phyloP scores from a whole-genome alignment of 2,113 vertebrate species.

The Elgaria multicarinata region DNA sequence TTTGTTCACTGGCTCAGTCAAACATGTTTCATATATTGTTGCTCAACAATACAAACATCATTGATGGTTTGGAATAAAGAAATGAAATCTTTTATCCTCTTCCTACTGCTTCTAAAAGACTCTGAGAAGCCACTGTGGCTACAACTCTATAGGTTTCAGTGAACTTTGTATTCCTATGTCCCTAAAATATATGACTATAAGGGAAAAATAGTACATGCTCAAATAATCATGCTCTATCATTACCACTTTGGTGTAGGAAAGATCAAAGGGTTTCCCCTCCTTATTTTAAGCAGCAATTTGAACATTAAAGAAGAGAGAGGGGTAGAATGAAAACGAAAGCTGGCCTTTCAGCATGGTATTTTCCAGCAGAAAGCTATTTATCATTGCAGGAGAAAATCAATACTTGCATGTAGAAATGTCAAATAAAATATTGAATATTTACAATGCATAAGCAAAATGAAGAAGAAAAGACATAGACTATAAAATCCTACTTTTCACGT shows the following conservation, averaged over 20 bases:
- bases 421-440: conserved; percentile 42
- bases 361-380: conserved; percentile 22
- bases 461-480: conserved; percentile 9
- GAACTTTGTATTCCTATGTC: conserved; percentile 3
- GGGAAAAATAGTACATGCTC: background rate
- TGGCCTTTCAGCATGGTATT: background rate
- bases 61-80: background rate
- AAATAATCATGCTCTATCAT: background rate
- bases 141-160: background rate
- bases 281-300: background rate
- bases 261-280: background rate
- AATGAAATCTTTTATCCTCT: background rate
- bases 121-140: background rate
- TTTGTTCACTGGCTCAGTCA: background rate
- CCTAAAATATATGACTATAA: background rate
- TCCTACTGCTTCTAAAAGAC: too few species aligned
- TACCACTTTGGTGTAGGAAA: background rate
- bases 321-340: background rate
- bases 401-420: conserved; percentile 28
- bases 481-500: background rate
- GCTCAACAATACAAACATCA: background rate
- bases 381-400: background rate
- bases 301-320: background rate
- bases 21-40: background rate
- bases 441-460: background rate